Evolutionary conservation across 2,113 vertebrate species (phyloP), one percentile per base, ranked within the genome.

Genomic region (Emydocephalus ijimae): DNA sequence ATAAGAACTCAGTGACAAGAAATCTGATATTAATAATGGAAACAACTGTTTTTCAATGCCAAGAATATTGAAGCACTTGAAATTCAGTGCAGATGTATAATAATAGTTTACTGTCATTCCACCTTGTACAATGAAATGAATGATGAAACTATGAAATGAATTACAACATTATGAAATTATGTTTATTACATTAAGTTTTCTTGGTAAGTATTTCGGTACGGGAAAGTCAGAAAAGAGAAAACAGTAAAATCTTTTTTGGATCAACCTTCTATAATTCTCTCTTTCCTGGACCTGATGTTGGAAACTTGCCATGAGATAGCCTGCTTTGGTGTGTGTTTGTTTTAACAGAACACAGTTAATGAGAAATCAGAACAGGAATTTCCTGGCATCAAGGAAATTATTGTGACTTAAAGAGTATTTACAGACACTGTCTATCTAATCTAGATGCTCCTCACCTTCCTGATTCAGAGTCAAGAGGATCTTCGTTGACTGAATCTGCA

Each of bases 401-500:
- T 45, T 48, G 23, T 23, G 29, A n/a, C 21, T 48, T 23, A 15
- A 64, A 64, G 15, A 21, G 1, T 8, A 24, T 15, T 39, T 1
- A 10, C 21, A 48, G 14, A 12, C 3, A 21, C 6, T 8, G 34
- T 14, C 3, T 24, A 52, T 90, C 5, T 59, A 59, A 59, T 87
- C 10, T 91, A 9, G 94, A 56, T 3, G 92, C n/a, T 57, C 1
- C 96, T 96, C 93, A 99, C 99, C 99, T 99, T 97, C 98, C 98
- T 0, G 97, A 95, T 21, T 99, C 98, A 0, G 97, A 57, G 50
- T 99, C 98, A 92, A 98, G 97, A 26, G 98, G 96, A 50, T 99
- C 98, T 54, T 99, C 99, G 10, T 93, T 97, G 95, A 98, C 95
- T 0, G 98, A 94, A 10, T 99, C 99, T 7, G 98, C 98, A 24